Base-by-base conservation (phyloP, 2,113 vertebrate species). In the Amia ocellicauda region DNA sequence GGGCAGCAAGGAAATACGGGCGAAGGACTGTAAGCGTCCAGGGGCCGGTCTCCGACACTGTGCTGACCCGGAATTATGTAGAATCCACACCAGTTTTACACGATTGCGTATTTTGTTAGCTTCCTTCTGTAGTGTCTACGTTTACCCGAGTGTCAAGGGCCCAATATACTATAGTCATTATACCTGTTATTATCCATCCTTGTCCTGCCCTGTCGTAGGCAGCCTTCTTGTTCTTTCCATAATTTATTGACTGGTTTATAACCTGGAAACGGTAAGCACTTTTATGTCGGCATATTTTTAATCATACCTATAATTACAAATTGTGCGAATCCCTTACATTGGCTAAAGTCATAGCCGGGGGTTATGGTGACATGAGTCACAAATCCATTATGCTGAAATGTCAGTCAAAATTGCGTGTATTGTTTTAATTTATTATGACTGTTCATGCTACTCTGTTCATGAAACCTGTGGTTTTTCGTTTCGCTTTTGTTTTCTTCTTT, bases 241-340 rank as follows among this genome's bases (percentile, higher is more conserved):
- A 9, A 26, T 52, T 26, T 5, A 26, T 22, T 52, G 45, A 13
- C 43, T 52, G 55, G 26, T 65, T 36, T 17, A 58, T 52, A 66
- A 60, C 64, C 17, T 41, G 13, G 20, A 59, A 16, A 58, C 54
- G 63, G 63, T 65, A 65, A 65, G 63, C 42, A 26, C 19, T 17
- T 36, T 54, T 19, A 42, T 64, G 9, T 53, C 13, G 40, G n/a
- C 53, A 31, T 26, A 3, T 52, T 56, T 29, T 56, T 31, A n/a
- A 17, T n/a, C 26, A 14, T 56, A 2, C 16, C n/a, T 36, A 7
- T 36, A 36, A 36, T 11, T 36, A 11, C 31, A 7, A 11, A 36
- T 36, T 36, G 31, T 36, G 11, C 11, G 31, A 36, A 2, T 7
- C 5, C 31, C n/a, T n/a, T n/a, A n/a, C n/a, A n/a, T 19, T 49